Percentiles rank a stretch among this genome's conserved stretches.
Conservation (phyloP, 2,888 invertebrate species). For the Trichopoda pennipes region DNA sequence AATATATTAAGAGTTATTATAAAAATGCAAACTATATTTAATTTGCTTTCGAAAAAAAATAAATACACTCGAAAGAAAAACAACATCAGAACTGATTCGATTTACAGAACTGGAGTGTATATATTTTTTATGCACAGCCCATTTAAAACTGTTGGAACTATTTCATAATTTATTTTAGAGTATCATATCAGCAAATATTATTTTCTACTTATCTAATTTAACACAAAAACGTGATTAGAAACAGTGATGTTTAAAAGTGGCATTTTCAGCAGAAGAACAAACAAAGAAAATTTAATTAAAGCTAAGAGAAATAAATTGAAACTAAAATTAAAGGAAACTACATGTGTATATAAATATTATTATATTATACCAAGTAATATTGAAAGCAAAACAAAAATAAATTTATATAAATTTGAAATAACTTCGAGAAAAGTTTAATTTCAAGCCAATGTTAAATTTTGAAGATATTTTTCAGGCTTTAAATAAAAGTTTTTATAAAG, state of each 20-base stretch:
- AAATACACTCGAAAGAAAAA: too few species aligned
- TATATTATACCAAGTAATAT: neutral
- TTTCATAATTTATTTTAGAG: constrained; percentile 33
- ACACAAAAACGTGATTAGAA: constrained; percentile 32
- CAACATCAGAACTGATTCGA: too few species aligned
- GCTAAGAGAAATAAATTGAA: constrained; percentile 11
- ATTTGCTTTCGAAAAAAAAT: too few species aligned
- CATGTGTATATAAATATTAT: neutral
- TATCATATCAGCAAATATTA: constrained; percentile 18
- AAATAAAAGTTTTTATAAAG: too few species aligned
- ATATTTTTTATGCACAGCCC: constrained; percentile 49
- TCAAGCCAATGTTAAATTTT: neutral
- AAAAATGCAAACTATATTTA: too few species aligned
- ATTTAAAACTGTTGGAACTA: constrained; percentile 44
- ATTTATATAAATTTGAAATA: constrained; percentile 5
- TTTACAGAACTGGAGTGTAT: too few species aligned
- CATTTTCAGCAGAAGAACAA: neutral
- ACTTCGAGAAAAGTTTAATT: constrained; percentile 5
- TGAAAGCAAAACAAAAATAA: constrained; percentile 18
- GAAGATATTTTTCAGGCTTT: neutral
- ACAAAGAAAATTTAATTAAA: constrained; percentile 3
- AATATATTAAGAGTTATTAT: too few species aligned
- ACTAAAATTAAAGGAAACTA: neutral
- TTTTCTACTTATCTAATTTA: constrained; percentile 26
- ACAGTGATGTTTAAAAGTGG: constrained; percentile 38